Evolutionary conservation across 1,140 invertebrate species (phyloP), one percentile per base, ranked within the genome.

Genomic region (Geopemphigus sp.): DNA sequence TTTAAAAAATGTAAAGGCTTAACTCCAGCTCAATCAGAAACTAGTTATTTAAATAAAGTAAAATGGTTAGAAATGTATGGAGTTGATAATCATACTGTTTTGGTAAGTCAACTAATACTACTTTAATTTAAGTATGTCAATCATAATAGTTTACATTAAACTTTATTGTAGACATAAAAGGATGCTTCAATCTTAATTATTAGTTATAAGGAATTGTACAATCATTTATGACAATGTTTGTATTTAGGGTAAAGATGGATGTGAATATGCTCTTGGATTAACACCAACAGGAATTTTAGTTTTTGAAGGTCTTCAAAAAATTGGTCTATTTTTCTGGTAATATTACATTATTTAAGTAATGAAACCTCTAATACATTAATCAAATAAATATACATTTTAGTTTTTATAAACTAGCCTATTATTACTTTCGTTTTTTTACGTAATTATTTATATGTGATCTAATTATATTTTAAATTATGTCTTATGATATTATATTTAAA

Each of bases 31-130:
- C 93, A 96, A 85, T 95, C 96, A 2, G 96, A 98, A 86, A 90
- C 94, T 47, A 93, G 92, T 82, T 98, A 95, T 86, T 87, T 98
- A 61, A 95, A 97, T 84, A 94, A 95, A 87, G 94, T 94, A 11
- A 98, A 97, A 87, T 96, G 94, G 93, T 86, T 98, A 80, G 95
- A 98, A 84, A 95, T 98, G 91, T 98, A 98, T 84, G 96, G 96
- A 15, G 95, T 98, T 10, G 96, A 98, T 86, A 94, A 97, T 89
- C 95, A 98, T 84, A 95, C 91, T 70, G 96, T 98, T 15, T 86
- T 96, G 82, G 90, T 90, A 86, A 86, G 84, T 83, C 64, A 72
- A 78, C 19, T 17, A 29, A n/a, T 72, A 22, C 19, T 5, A 63
- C 24, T 32, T 29, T 29, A 19, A n/a, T n/a, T n/a, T 61, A 6